These are phyloP conservation scores for Trogon surrucura DNA, from an alignment of 2,113 vertebrate genomes.

Conservation along the genomic window DNA sequence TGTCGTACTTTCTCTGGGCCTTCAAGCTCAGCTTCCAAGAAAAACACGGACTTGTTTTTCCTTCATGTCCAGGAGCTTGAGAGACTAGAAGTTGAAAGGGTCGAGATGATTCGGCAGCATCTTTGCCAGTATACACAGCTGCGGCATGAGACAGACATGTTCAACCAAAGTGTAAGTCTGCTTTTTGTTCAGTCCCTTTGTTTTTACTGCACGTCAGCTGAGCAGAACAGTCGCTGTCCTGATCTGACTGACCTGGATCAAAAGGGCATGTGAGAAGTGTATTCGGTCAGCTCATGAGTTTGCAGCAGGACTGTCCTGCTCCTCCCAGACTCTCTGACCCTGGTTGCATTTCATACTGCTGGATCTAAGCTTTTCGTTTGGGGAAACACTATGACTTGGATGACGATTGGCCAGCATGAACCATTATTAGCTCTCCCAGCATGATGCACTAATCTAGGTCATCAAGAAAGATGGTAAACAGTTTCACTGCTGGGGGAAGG, in stretches of 20 bases:
- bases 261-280: background rate
- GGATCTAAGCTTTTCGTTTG: background rate
- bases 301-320: background rate
- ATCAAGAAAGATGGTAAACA: background rate
- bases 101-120: constrained; percentile 95
- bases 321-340: background rate
- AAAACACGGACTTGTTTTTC: background rate
- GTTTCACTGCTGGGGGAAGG: background rate
- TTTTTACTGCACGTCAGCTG: background rate
- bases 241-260: background rate
- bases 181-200: background rate
- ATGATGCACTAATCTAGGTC: background rate
- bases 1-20: background rate
- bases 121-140: constrained; percentile 96
- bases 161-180: constrained; percentile 97
- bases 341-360: background rate
- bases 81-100: constrained; percentile 92
- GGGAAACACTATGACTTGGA: background rate
- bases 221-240: background rate
- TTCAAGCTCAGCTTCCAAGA: background rate
- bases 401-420: background rate
- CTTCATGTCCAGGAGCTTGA: constrained; percentile 88
- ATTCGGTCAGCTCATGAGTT: background rate
- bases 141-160: constrained; percentile 98
- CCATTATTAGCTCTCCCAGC: background rate